A percentile compares a stretch with the other conserved stretches of the same genome.
phyloP scores from a whole-genome alignment of 30 jellyfish, hydroid and myxozoan species.

The Turritopsis dohrnii region DNA sequence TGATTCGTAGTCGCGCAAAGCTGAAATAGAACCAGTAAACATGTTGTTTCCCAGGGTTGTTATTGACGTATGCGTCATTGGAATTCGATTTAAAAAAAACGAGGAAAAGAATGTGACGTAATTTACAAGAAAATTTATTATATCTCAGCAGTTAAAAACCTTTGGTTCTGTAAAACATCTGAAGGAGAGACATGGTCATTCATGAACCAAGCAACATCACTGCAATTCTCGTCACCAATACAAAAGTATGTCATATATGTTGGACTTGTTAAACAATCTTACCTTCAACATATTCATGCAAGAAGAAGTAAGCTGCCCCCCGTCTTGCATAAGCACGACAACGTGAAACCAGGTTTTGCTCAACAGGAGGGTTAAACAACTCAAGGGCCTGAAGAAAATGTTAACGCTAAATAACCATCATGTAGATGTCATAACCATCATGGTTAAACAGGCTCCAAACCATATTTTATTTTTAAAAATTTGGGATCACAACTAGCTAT shows the following conservation, averaged over 20 bases:
- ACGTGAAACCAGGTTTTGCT: slow-evolving; percentile 67
- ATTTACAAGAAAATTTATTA: too few relatives aligned
- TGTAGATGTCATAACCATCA: too few relatives aligned
- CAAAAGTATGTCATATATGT: neutral
- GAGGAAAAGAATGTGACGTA: neutral
- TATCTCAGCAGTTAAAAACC: too few relatives aligned
- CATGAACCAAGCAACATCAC: neutral
- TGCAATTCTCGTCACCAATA: neutral
- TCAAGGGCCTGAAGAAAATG: slow-evolving; percentile 68
- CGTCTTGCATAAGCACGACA: slow-evolving; percentile 75
- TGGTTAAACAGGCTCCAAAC: too few relatives aligned
- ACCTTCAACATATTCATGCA: slow-evolving; percentile 57
- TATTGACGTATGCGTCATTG: neutral
- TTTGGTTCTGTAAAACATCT: too few relatives aligned
- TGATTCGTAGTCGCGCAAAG: slow-evolving; percentile 72
- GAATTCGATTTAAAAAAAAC: neutral
- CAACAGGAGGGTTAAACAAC: slow-evolving; percentile 84
- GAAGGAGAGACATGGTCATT: too few relatives aligned
- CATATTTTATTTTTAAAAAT: too few relatives aligned
- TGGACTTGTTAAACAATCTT: neutral
- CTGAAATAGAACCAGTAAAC: slow-evolving; percentile 29
- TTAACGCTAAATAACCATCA: too few relatives aligned
- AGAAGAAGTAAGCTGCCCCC: slow-evolving; percentile 67
- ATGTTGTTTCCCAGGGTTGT: neutral
- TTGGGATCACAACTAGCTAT: too few relatives aligned